Evolutionary conservation across 2,797 vertebrate species (phyloP).

Genomic region (Tinamus major): DNA sequence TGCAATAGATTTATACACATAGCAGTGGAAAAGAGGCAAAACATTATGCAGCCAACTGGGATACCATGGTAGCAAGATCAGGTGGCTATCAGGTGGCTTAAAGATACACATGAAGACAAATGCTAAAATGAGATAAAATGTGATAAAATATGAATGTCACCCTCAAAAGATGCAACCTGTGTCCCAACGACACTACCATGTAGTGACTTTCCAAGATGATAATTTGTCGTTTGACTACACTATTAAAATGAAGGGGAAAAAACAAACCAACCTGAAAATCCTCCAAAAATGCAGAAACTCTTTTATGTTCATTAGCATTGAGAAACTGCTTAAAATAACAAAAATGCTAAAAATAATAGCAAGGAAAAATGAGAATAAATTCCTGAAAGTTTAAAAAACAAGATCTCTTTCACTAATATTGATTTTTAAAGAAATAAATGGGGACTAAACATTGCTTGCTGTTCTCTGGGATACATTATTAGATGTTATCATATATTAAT

Average conservation of each 20-base stretch:
- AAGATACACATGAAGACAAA: not conserved
- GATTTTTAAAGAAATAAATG: not conserved
- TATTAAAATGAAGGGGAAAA: not conserved
- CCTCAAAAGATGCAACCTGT: not conserved
- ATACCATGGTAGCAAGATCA: not conserved
- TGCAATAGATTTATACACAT: not conserved
- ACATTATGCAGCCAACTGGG: not conserved
- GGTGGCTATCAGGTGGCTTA: not conserved
- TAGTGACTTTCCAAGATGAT: not conserved
- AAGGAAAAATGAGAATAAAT: not conserved
- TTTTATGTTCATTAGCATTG: not conserved
- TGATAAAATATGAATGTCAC: not conserved
- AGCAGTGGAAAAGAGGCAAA: not conserved
- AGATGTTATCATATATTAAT: not conserved
- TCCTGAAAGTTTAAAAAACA: not conserved
- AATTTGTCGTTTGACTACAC: not conserved
- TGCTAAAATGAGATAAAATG: not conserved
- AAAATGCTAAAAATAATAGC: not conserved
- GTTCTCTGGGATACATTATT: not conserved
- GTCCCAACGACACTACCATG: not conserved
- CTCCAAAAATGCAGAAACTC: not conserved
- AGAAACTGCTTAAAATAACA: not conserved
- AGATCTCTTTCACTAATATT: not conserved
- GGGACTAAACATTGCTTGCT: not conserved
- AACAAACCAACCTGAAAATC: not conserved